Evolutionary conservation across 1,140 invertebrate genomes (phyloP), one percentile per base, ranked within the genome.

Genomic region (Meloidogyne chitwoodi): DNA sequence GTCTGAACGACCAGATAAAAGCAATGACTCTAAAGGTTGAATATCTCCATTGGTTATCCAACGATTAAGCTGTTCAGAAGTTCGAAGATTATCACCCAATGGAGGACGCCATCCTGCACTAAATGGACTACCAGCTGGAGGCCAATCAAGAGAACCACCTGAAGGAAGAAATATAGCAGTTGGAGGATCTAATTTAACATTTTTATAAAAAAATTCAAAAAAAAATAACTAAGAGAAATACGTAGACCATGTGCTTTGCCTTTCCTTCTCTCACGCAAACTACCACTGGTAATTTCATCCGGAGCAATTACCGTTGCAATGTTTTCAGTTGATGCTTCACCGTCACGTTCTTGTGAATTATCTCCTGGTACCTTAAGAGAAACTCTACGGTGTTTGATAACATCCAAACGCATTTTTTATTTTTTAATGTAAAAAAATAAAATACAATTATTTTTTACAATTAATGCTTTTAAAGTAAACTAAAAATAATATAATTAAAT

Each of bases 41-140:
- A 73, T 16, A 61, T 73, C 71, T 26, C 71, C 71, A 61, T 34
- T 73, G 10, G 71, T 14, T n/a, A 73, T 73, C 71, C 71, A 73
- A 2, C 71, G 71, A 31, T 73, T 73, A 22, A 73, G 19, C 14
- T 73, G 44, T 22, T 56, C 65, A 63, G 56, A n/a, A 22, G 11
- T 16, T 19, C 22, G 48, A 16, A 19, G 5, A 14, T 19, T 56
- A 22, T 56, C 48, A 1, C 48, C 48, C 5, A 56, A 56, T 56
- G 48, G 19, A 56, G 48, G 48, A n/a, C 4, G 19, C 1, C 48
- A 6, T 26, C 16, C 70, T 14, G 56, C 70, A 12, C 70, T 73
- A 34, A 73, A 73, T 29, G 70, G 70, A 26, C 41, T 27, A 4
- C 48, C 48, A n/a, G 14, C 22, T 24, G 34, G 48, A 3, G 48